Conservation (phyloP, 2,113 vertebrate genomes). For the Brienomyrus longianalis region DNA sequence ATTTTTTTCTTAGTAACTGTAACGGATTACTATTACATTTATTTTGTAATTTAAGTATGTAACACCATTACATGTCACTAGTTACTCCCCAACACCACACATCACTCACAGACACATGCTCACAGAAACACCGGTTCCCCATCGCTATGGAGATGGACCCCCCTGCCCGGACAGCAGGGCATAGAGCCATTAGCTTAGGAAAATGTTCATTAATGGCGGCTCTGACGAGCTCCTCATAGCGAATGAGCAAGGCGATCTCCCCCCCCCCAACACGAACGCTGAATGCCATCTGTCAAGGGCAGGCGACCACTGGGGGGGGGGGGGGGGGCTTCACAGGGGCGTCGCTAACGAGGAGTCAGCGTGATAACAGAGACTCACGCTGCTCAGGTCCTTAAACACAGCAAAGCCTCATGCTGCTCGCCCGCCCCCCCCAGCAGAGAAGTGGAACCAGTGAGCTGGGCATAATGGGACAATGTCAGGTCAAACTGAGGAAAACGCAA, state of each 20-base stretch:
- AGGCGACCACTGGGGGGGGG: background rate
- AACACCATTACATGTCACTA: background rate
- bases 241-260: no score
- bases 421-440: background rate
- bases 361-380: background rate
- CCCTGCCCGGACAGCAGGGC: background rate
- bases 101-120: slow-evolving; percentile 12
- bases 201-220: background rate
- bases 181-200: background rate
- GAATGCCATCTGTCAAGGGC: background rate
- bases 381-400: background rate
- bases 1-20: background rate
- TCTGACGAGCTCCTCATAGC: background rate
- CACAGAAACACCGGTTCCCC: slow-evolving; percentile 10
- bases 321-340: background rate
- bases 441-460: background rate
- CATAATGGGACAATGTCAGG: background rate
- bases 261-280: background rate
- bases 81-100: background rate
- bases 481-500: background rate
- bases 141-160: background rate
- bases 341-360: background rate
- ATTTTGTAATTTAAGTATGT: background rate
- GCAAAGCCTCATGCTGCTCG: background rate
- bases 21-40: background rate